phyloP scores from a whole-genome alignment of 92 coral and sea anemone genomes.

The Micromussa lordhowensis region DNA sequence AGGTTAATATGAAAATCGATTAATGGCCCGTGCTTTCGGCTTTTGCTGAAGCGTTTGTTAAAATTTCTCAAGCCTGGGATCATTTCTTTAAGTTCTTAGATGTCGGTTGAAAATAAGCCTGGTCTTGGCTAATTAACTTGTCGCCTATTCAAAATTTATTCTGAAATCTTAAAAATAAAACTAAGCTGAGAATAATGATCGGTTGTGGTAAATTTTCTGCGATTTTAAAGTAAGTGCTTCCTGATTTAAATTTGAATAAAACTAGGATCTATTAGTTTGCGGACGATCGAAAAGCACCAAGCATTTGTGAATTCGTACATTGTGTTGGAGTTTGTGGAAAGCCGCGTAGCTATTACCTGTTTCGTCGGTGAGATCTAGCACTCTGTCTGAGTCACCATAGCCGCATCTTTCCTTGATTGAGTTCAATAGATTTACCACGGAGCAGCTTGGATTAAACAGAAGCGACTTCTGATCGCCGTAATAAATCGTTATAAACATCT shows the following conservation, averaged over 20 bases:
- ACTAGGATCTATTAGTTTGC: not conserved
- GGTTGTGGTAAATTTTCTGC: not conserved
- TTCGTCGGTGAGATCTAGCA: conserved; percentile 92
- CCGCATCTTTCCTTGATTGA: conserved; percentile 91
- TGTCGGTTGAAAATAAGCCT: not conserved
- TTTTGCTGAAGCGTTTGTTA: not conserved
- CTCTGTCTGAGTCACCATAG: conserved; percentile 65
- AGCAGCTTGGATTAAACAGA: conserved; percentile 91
- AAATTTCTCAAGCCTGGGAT: not conserved
- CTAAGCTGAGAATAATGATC: not conserved
- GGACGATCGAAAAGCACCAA: not conserved
- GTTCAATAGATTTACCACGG: conserved; percentile 78
- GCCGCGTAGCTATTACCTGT: conserved; percentile 72
- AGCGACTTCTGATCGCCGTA: conserved; percentile 92
- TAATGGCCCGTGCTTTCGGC: not conserved
- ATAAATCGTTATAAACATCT: conserved; percentile 86
- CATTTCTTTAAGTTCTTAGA: not conserved
- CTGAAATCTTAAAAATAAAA: not conserved
- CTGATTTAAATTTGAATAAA: not conserved
- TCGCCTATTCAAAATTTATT: not conserved
- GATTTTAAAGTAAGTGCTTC: not conserved
- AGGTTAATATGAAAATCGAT: not conserved
- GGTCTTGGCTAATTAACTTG: not conserved
- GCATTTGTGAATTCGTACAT: not conserved
- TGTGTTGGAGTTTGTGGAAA: not conserved